phyloP scores from a whole-genome alignment of 2,888 invertebrate species.

The Lithophane semibrunnea region DNA sequence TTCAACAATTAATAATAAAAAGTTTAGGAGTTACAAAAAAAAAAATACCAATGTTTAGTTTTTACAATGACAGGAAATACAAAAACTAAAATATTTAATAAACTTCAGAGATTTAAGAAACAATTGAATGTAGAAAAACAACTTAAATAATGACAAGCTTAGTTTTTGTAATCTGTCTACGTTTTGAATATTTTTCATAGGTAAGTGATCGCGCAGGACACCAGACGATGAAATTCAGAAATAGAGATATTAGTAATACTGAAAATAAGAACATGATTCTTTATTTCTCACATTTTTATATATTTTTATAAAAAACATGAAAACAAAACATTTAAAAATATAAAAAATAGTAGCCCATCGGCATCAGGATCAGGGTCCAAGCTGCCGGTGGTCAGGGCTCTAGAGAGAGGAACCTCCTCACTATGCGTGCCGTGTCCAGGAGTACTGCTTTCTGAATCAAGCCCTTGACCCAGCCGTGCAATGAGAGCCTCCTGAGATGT shows the following conservation, averaged over 20 bases:
- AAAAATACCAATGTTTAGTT: not conserved
- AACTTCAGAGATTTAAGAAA: conserved; percentile 11
- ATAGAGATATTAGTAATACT: not conserved
- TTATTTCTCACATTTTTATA: too few species aligned
- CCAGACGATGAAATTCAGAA: not conserved
- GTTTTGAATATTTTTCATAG: conserved; percentile 5
- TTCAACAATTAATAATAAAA: not conserved
- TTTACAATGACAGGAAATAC: conserved; percentile 22
- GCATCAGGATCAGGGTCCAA: too few species aligned
- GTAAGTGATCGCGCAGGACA: conserved; percentile 1
- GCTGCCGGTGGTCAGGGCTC: too few species aligned
- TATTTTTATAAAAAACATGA: too few species aligned
- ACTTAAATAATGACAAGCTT: conserved; percentile 4
- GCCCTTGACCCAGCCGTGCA: too few species aligned
- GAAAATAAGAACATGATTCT: not conserved
- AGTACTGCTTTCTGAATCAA: too few species aligned
- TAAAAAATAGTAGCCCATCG: too few species aligned
- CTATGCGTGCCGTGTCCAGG: too few species aligned
- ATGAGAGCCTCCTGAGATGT: too few species aligned
- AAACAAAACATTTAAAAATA: too few species aligned
- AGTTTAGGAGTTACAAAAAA: not conserved
- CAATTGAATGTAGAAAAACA: conserved; percentile 43
- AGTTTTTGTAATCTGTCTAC: conserved; percentile 38
- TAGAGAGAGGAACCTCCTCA: too few species aligned
- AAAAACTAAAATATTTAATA: conserved; percentile 7